These are phyloP conservation scores for Scolopax mira DNA, from an alignment of 2,113 vertebrate genomes.

Conservation along the genomic window DNA sequence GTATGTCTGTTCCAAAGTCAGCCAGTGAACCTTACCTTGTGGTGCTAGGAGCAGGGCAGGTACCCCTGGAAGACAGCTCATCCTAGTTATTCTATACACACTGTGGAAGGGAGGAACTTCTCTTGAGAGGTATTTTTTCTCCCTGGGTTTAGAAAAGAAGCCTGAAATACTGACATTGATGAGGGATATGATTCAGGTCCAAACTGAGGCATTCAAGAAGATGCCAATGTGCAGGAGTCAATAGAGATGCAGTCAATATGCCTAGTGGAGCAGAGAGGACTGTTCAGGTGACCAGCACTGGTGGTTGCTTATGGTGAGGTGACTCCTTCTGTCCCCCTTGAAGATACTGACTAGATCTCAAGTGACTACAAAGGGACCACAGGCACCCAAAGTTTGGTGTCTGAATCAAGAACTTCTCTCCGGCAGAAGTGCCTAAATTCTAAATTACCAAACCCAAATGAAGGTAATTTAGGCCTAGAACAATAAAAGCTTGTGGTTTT, in stretches of 20 bases:
- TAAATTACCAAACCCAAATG: not conserved
- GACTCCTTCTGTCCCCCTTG: not conserved
- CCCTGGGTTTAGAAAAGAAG: not conserved
- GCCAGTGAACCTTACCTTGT: not conserved
- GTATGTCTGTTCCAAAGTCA: not conserved
- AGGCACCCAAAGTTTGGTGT: not conserved
- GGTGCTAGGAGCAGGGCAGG: not conserved
- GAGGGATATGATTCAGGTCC: not conserved
- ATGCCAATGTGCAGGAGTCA: not conserved
- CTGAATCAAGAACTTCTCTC: not conserved
- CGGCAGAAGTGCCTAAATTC: not conserved
- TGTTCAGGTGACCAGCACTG: not conserved
- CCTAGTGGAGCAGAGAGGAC: rapidly evolving
- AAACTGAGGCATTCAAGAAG: not conserved
- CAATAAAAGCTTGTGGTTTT: not conserved
- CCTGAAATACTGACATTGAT: not conserved
- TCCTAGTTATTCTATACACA: not conserved
- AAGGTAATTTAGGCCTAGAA: not conserved
- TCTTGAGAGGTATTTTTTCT: not conserved
- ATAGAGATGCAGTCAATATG: not conserved
- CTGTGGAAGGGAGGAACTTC: not conserved
- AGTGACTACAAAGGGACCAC: not conserved
- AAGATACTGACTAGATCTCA: not conserved
- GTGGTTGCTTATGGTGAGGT: not conserved
- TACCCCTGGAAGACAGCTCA: not conserved